Conservation (phyloP, 2,888 invertebrate genomes). For the Sepioteuthis lessoniana region DNA sequence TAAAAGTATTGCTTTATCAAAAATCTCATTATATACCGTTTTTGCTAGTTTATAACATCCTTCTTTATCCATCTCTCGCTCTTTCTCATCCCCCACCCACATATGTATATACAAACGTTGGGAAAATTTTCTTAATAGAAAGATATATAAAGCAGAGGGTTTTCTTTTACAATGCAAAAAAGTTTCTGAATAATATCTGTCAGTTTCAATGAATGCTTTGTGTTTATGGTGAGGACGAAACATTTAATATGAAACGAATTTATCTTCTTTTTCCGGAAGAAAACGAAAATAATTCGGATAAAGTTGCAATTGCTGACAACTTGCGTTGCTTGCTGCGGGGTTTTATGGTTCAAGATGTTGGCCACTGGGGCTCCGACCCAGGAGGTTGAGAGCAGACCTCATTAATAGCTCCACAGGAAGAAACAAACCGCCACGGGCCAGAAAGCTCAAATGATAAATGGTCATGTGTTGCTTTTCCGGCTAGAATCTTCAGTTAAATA, state of each 20-base stretch:
- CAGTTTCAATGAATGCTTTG: too few species aligned
- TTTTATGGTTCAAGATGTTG: neutral
- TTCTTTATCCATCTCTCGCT: too few species aligned
- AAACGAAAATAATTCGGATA: neutral
- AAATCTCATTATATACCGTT: too few species aligned
- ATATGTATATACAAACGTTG: too few species aligned
- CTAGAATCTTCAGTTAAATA: neutral
- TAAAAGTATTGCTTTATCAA: too few species aligned
- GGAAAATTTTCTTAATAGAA: too few species aligned
- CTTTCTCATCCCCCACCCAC: too few species aligned
- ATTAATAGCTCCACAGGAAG: neutral
- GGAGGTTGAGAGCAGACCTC: neutral
- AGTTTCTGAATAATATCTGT: too few species aligned
- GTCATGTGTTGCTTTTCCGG: neutral
- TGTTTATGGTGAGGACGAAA: neutral
- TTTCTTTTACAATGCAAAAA: too few species aligned
- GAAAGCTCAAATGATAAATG: neutral
- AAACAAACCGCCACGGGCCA: neutral
- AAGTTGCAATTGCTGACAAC: neutral
- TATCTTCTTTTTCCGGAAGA: neutral
- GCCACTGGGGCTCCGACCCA: neutral
- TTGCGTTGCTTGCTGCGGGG: neutral
- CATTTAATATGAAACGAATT: neutral
- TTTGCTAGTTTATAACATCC: too few species aligned
- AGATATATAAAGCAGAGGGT: too few species aligned